Base-by-base conservation (phyloP, 1,140 invertebrate genomes). In the Leptinotarsa defecta region DNA sequence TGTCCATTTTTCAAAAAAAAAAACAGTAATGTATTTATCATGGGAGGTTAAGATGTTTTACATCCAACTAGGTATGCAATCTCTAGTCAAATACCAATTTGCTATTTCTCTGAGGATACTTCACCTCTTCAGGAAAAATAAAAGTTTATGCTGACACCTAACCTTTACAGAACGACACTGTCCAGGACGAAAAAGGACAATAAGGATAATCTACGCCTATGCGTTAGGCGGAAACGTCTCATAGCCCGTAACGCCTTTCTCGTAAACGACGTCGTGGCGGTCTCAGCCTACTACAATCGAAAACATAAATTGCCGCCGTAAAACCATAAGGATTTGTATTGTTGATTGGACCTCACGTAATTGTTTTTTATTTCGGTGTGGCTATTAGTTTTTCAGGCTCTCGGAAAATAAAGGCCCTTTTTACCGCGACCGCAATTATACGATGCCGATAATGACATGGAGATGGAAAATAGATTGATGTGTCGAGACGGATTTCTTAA, bases 321-420 rank as follows among this genome's bases (percentile, higher is more conserved):
- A 67, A 34, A 67, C 20, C 64, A 34, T 67, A 67, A 67, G 64
- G 64, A 67, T 67, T 67, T 67, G 64, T 67, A 67, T 67, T 67
- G 64, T 67, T 67, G 64, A 67, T 67, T 67, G 64, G 64, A 22
- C 64, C 64, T 13, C 64, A 67, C 22, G 64, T 67, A 67, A 67
- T 67, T 67, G 64, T 67, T 67, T 67, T 22, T 67, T 67, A 67
- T 67, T 67, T 67, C 24, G 27, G 13, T n/a, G 64, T 22, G 27
- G 64, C 20, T 34, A 67, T 67, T 67, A 67, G 64, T 22, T 34
- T 67, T 67, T 34, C 20, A 6, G 64, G 8, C n/a, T 63, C 61
- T 63, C 34, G 8, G 13, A 57, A 57, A 57, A 57, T 57, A 57
- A 15, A n/a, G 52, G 52, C 52, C 34, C 24, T 17, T 43, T 68